Evolutionary conservation across 1,140 invertebrate genomes (phyloP), one percentile per base, ranked within the genome.

Genomic region (Solen grandis): DNA sequence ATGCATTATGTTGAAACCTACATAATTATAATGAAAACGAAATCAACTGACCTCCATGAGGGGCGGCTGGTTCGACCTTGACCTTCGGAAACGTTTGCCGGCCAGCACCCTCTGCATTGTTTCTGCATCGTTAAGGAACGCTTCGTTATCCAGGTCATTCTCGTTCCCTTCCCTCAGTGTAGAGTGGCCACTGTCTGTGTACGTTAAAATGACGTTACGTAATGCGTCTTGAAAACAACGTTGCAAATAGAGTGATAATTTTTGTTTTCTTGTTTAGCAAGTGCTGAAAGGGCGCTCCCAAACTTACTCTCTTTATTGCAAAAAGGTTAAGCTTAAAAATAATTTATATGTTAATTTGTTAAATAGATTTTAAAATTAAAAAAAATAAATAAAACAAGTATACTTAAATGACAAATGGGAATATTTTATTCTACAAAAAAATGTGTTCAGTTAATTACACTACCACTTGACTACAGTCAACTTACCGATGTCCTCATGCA

Each of bases 161-260:
- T 88, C 84, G 65, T 86, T 83, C 29, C 76, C 66, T 63, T 93
- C 91, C 55, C 90, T 79, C 59, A 93, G 77, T 22, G 91, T 93
- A 25, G 92, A 93, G 72, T 90, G 89, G 13, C 92, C 93, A 81
- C 92, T 93, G 75, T 93, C 93, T 93, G 85, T 16, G 25, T 46
- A 52, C 4, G n/a, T 31, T 22, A n/a, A n/a, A n/a, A 54, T 54
- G 10, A 54, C 2, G 50, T 54, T 54, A n/a, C 50, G 50, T 54
- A n/a, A 54, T 25, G 19, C 4, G 25, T 54, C n/a, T n/a, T n/a
- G n/a, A n/a, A n/a, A n/a, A n/a, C n/a, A n/a, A n/a, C n/a, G n/a
- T n/a, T n/a, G n/a, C n/a, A n/a, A n/a, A n/a, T n/a, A n/a, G n/a
- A n/a, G n/a, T n/a, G n/a, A n/a, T n/a, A n/a, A n/a, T n/a, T n/a